Percentiles rank a stretch among this genome's conserved stretches.
phyloP scores from a whole-genome alignment of 2,888 invertebrate species.

The Plebejus argus region DNA sequence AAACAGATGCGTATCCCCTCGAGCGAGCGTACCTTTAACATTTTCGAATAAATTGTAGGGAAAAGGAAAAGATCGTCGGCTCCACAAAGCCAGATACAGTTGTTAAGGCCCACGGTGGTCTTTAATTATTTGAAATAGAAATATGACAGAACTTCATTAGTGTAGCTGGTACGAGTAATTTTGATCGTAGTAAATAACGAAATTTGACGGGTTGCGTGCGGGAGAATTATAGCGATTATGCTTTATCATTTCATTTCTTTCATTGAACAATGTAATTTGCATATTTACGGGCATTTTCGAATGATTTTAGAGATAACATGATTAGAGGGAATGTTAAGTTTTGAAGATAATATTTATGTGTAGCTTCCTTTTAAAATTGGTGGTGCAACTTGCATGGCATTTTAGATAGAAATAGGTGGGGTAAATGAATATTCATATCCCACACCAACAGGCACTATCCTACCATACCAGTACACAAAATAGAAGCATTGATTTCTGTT shows the following conservation, averaged over 20 bases:
- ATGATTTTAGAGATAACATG: slow-evolving; percentile 2
- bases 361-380: neutral
- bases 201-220: slow-evolving; percentile 50
- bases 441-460: neutral
- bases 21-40: slow-evolving; percentile 57
- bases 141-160: slow-evolving; percentile 73
- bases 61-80: slow-evolving; percentile 63
- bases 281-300: slow-evolving; percentile 11
- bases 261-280: slow-evolving; percentile 31
- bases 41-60: slow-evolving; percentile 71
- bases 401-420: neutral
- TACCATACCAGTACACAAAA: neutral
- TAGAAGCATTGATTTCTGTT: neutral
- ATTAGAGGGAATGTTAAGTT: slow-evolving; percentile 6
- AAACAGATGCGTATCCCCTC: slow-evolving; percentile 67
- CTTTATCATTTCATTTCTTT: slow-evolving; percentile 36
- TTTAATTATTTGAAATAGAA: slow-evolving; percentile 73
- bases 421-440: neutral
- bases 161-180: slow-evolving; percentile 54
- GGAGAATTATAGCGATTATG: slow-evolving; percentile 47
- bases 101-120: slow-evolving; percentile 68
- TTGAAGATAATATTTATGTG: neutral
- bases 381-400: neutral
- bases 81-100: slow-evolving; percentile 67
- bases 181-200: slow-evolving; percentile 61